Evolutionary conservation across 2,113 vertebrate species (phyloP).

Genomic region (Pantherophis guttatus): DNA sequence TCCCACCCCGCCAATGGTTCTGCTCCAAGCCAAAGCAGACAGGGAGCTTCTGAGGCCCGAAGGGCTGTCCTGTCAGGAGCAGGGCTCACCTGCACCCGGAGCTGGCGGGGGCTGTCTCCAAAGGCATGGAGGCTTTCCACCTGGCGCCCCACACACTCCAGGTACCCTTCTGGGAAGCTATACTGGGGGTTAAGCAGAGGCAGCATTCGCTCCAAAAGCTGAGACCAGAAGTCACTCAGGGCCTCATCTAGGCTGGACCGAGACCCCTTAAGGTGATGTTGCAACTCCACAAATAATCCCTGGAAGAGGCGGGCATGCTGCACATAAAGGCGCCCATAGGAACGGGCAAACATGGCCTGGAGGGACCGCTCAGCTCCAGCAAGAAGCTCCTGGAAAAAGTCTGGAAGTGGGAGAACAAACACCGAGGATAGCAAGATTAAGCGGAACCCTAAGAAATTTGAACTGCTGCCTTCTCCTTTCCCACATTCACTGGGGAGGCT

Average conservation of each 20-base stretch:
- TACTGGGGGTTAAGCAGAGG: constrained; percentile 87
- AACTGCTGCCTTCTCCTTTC: not conserved
- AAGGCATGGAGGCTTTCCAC: constrained; percentile 82
- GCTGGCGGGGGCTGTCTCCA: constrained; percentile 67
- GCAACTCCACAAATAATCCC: constrained; percentile 73
- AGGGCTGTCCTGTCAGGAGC: not conserved
- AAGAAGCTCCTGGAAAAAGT: constrained; percentile 85
- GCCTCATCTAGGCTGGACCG: constrained; percentile 80
- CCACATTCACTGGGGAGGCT: no score
- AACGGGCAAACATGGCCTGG: constrained; percentile 85
- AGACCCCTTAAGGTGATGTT: constrained; percentile 67
- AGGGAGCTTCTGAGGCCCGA: not conserved
- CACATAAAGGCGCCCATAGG: constrained; percentile 82
- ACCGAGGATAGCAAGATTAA: constrained; percentile 14
- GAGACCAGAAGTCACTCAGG: constrained; percentile 85
- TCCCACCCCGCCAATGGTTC: no score
- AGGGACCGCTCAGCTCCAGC: constrained; percentile 81
- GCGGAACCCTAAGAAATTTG: not conserved
- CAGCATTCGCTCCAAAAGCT: constrained; percentile 82
- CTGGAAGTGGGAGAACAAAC: constrained; percentile 55
- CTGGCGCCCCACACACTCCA: constrained; percentile 83
- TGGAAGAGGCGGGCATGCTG: constrained; percentile 75
- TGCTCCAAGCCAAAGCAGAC: not conserved
- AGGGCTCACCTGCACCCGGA: constrained; percentile 1
- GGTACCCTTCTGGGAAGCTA: constrained; percentile 65